phyloP scores from a whole-genome alignment of 1,140 invertebrate genomes.

The Drosophila guanche region DNA sequence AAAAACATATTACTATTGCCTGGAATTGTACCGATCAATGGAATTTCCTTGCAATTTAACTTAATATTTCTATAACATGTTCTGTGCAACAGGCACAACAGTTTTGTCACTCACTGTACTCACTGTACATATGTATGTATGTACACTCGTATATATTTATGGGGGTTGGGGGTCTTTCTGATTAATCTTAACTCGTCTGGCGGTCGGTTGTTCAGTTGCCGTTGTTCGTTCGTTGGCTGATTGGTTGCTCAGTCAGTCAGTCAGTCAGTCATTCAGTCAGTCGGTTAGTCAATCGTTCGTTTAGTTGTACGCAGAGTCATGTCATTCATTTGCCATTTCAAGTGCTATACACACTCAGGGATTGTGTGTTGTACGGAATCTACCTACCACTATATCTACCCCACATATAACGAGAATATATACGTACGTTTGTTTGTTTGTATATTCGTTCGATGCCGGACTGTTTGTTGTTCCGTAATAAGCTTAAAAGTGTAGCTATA shows the following conservation, averaged over 20 bases:
- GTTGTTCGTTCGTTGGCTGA: constrained; percentile 35
- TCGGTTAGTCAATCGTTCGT: constrained; percentile 30
- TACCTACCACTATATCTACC: constrained; percentile 5
- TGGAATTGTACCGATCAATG: no score
- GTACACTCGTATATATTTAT: constrained; percentile 35
- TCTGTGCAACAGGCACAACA: no score
- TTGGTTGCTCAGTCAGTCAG: constrained; percentile 38
- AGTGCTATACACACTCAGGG: constrained; percentile 72
- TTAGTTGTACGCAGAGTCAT: constrained; percentile 60
- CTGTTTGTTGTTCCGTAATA: constrained; percentile 45
- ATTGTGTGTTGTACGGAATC: constrained; percentile 29
- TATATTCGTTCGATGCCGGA: constrained; percentile 20
- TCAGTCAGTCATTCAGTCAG: constrained; percentile 22
- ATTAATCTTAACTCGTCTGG: constrained; percentile 76
- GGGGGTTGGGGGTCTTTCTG: constrained; percentile 62
- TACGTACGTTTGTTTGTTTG: constrained; percentile 19
- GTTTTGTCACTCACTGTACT: no score
- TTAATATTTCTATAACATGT: no score
- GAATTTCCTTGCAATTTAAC: no score
- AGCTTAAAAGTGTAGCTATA: constrained; percentile 70
- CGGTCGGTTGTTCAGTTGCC: constrained; percentile 14
- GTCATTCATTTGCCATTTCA: constrained; percentile 81
- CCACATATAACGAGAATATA: constrained; percentile 6
- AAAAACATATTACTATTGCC: no score
- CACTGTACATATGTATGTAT: neutral